Evolutionary conservation across 2,113 vertebrate species (phyloP), one percentile per base, ranked within the genome.

Genomic region (Rhombomys opimus): DNA sequence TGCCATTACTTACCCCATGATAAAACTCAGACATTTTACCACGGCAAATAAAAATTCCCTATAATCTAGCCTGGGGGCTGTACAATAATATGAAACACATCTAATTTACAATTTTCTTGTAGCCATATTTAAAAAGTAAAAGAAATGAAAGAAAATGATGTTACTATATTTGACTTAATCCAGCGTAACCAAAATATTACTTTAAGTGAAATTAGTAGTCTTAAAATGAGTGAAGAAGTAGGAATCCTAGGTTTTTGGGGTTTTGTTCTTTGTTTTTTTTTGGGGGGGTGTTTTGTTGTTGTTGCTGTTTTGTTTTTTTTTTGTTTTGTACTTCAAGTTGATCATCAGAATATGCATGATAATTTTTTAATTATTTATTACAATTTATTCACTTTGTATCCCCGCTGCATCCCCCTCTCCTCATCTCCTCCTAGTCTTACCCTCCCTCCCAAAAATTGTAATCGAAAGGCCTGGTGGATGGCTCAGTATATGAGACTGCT

Each of bases 11-110:
- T n/a, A 30, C 57, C 93, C 35, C 84, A 77, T 12, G 78, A 75
- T 85, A 80, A 92, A 93, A 52, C n/a, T 67, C 50, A 87, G 68
- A 91, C 12, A 23, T 86, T 81, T 86, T 65, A 86, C 15, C 73
- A 91, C 32, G 11, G 8, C 30, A 89, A 93, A 89, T 90, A 81
- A 41, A 46, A 2, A 46, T 81, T 15, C 73, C 35, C 50, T n/a
- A 5, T 76, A 57, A 70, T 76, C 57, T 87, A 75, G 52, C 22
- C 76, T 32, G 59, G 30, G 8, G 12, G 57, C 11, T 12, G 41
- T 72, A 68, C 68, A 91, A 22, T 11, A n/a, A 77, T 41, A 13
- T 38, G 20, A 91, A 84, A 72, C 32, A 46, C 50, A 63, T n/a
- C 20, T 35, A 10, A 67, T 93, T 92, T 86, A 70, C 61, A 87